A percentile compares a stretch with the other conserved stretches of the same genome.
Evolutionary conservation across 2,113 vertebrate species (phyloP).

Genomic region (Saguinus midas): DNA sequence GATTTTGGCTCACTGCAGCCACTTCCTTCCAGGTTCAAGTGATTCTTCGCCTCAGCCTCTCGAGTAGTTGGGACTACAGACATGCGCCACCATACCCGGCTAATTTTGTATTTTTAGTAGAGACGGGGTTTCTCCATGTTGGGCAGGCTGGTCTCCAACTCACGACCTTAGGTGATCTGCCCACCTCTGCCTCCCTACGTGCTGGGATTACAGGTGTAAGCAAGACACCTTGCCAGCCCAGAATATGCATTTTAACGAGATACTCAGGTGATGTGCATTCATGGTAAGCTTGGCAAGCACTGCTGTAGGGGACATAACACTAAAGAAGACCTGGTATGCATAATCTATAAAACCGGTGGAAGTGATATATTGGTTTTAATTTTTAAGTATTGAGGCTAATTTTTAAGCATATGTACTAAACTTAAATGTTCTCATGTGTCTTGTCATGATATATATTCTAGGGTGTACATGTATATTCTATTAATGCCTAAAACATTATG

Average conservation of each 20-base stretch:
- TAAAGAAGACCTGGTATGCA: neutral
- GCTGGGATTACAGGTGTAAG: too few species aligned
- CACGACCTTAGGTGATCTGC: too few species aligned
- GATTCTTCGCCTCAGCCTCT: too few species aligned
- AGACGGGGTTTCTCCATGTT: too few species aligned
- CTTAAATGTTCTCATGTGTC: neutral
- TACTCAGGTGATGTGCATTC: neutral
- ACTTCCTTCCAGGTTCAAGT: too few species aligned
- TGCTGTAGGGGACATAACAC: neutral
- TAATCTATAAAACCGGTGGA: neutral
- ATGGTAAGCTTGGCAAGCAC: constrained; percentile 23
- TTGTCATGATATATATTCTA: neutral
- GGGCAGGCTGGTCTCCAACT: too few species aligned
- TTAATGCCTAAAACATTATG: constrained; percentile 28
- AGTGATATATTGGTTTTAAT: neutral
- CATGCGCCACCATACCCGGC: too few species aligned
- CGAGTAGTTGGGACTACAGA: too few species aligned
- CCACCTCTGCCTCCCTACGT: too few species aligned
- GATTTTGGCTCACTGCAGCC: too few species aligned
- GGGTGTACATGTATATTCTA: neutral
- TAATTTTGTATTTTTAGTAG: too few species aligned
- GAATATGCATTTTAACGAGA: neutral
- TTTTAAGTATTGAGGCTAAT: constrained; percentile 15
- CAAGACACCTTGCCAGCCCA: neutral
- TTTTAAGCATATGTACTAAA: constrained; percentile 8